phyloP scores from a whole-genome alignment of 2,888 invertebrate species.

The Diadegma fenestrale region DNA sequence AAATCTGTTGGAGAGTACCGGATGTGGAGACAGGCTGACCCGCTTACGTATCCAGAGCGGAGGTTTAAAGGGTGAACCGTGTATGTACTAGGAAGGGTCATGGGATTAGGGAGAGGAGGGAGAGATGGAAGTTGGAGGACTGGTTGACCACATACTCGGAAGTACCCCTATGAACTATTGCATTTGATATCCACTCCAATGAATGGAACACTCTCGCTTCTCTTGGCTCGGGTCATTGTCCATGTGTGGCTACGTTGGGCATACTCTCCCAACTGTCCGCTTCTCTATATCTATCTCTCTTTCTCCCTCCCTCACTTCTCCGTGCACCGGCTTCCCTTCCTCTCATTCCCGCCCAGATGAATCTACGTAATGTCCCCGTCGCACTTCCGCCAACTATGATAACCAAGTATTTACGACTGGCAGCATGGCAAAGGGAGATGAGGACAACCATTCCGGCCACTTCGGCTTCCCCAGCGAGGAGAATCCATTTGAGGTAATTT shows the following conservation, averaged over 20 bases:
- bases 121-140: constrained; percentile 69
- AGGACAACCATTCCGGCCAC: constrained; percentile 25
- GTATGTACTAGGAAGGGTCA: constrained; percentile 56
- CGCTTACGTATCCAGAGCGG: constrained; percentile 34
- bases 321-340: constrained; percentile 10
- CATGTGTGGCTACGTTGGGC: constrained; percentile 62
- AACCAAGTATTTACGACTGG: constrained; percentile 83
- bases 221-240: constrained; percentile 74
- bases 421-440: constrained; percentile 47
- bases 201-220: constrained; percentile 78
- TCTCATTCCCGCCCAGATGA: constrained; percentile 68
- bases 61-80: constrained; percentile 38
- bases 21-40: constrained; percentile 49
- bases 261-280: constrained; percentile 53
- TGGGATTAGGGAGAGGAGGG: constrained; percentile 61
- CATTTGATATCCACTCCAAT: constrained; percentile 82
- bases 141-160: constrained; percentile 78
- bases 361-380: constrained; percentile 78
- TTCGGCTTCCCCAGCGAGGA: constrained; percentile 16
- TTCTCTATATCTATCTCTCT: constrained; percentile 38
- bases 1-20: constrained; percentile 63
- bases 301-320: constrained; percentile 31
- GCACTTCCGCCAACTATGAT: constrained; percentile 82
- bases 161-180: constrained; percentile 81
- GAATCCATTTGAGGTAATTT: constrained; percentile 62